Evolutionary conservation across 2,888 invertebrate species (phyloP).

Genomic region (Idaea biselata): DNA sequence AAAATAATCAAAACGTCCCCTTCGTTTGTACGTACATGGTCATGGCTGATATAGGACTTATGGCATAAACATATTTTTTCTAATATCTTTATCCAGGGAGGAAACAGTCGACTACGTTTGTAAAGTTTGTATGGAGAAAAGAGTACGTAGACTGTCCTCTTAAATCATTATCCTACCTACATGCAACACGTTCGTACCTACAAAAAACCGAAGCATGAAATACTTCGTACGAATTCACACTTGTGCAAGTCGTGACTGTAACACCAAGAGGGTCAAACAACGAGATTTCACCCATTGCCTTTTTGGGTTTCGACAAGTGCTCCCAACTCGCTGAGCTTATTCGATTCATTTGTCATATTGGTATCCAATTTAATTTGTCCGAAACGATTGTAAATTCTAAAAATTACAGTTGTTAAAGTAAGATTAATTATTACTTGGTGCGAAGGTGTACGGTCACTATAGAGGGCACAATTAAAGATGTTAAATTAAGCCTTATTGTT

Average conservation of each 20-base stretch:
- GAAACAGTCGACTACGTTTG: no score
- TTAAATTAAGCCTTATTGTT: neutral
- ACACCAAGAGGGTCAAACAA: conserved; percentile 44
- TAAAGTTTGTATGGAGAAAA: no score
- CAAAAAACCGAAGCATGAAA: neutral
- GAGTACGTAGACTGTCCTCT: no score
- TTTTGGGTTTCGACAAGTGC: conserved; percentile 43
- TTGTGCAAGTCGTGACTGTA: conserved; percentile 31
- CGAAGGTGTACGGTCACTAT: neutral
- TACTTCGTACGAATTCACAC: conserved; percentile 24
- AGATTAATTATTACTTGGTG: neutral
- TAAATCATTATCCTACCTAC: neutral
- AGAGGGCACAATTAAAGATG: neutral
- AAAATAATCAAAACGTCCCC: no score
- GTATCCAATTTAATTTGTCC: conserved; percentile 21
- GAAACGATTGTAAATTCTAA: conserved; percentile 22
- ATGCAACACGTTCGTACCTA: neutral
- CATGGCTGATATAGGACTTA: no score
- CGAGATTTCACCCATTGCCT: conserved; percentile 53
- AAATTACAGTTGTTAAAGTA: conserved; percentile 25
- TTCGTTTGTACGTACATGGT: no score
- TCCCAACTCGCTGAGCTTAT: conserved; percentile 20
- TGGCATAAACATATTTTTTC: no score
- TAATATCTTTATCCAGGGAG: no score
- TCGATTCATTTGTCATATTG: conserved; percentile 24